phyloP scores from a whole-genome alignment of 2,113 vertebrate species.

The Ceyx cyanopectus region DNA sequence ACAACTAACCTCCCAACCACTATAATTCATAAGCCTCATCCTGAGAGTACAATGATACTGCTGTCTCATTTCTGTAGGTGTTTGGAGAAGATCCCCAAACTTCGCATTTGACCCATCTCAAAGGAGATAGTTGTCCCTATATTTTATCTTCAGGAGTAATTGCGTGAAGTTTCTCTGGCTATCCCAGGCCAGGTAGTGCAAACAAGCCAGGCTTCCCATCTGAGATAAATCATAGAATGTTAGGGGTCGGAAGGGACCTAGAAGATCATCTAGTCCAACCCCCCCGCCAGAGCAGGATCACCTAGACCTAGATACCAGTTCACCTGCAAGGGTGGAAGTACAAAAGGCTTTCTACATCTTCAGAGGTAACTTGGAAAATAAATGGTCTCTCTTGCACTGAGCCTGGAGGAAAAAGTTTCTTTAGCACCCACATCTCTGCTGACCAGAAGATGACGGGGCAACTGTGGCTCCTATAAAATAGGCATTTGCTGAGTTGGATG shows the following conservation, averaged over 20 bases:
- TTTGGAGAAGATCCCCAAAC: neutral
- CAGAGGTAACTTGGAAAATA: neutral
- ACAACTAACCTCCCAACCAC: neutral
- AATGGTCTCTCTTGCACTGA: neutral
- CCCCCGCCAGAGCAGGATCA: too few species aligned
- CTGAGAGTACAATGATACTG: neutral
- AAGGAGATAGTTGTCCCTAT: neutral
- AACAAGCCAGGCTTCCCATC: neutral
- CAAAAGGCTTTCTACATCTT: neutral
- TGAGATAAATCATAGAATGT: neutral
- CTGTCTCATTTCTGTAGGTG: neutral
- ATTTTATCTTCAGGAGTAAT: neutral
- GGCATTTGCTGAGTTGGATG: neutral
- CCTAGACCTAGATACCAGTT: neutral
- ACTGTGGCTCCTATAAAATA: neutral
- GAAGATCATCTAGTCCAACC: too few species aligned
- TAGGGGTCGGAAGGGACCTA: too few species aligned
- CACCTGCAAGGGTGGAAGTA: neutral
- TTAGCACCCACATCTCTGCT: neutral
- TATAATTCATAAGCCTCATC: neutral
- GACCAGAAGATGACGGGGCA: neutral
- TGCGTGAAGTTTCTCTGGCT: neutral
- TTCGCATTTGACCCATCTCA: neutral
- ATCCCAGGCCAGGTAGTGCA: too few species aligned
- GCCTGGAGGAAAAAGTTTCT: neutral